A percentile compares a stretch with the other conserved stretches of the same genome.
These are phyloP conservation scores for Agrotis clavis DNA, from an alignment of 2,888 invertebrate genomes.

Conservation along the genomic window DNA sequence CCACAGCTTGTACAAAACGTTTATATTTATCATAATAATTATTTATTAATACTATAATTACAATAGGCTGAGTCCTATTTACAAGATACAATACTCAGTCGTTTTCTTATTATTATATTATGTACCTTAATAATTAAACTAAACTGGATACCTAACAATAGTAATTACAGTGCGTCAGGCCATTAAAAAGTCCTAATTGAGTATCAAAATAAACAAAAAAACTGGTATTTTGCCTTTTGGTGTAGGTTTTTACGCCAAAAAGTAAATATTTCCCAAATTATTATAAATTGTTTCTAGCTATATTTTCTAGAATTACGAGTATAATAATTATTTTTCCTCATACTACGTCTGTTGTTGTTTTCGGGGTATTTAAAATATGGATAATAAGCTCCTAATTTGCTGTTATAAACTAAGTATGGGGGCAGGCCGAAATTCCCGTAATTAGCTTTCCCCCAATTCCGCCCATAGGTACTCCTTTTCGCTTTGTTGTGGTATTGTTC, in stretches of 20 bases:
- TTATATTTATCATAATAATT: neutral
- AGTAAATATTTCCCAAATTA: neutral
- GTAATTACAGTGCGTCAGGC: neutral
- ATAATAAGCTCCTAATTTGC: constrained; percentile 81
- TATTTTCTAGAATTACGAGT: constrained; percentile 35
- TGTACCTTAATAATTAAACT: neutral
- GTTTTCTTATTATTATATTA: constrained; percentile 1
- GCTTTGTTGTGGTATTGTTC: constrained; percentile 59
- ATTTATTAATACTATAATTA: neutral
- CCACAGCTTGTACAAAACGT: neutral
- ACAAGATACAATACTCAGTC: constrained; percentile 36
- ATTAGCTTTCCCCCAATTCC: constrained; percentile 68
- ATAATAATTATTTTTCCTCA: constrained; percentile 49
- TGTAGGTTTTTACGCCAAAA: neutral
- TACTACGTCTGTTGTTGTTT: constrained; percentile 69
- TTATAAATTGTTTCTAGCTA: constrained; percentile 3
- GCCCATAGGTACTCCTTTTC: constrained; percentile 72
- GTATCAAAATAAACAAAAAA: too few relatives aligned
- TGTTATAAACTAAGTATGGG: constrained; percentile 84
- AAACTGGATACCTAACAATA: neutral
- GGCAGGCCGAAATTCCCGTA: constrained; percentile 73
- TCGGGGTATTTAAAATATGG: constrained; percentile 83
- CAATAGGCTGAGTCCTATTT: neutral
- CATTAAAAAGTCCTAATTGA: neutral
- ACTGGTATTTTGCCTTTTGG: neutral